A percentile compares a stretch with the other conserved stretches of the same genome.
phyloP scores from a whole-genome alignment of 2,888 invertebrate genomes.

The Idaea biselata region DNA sequence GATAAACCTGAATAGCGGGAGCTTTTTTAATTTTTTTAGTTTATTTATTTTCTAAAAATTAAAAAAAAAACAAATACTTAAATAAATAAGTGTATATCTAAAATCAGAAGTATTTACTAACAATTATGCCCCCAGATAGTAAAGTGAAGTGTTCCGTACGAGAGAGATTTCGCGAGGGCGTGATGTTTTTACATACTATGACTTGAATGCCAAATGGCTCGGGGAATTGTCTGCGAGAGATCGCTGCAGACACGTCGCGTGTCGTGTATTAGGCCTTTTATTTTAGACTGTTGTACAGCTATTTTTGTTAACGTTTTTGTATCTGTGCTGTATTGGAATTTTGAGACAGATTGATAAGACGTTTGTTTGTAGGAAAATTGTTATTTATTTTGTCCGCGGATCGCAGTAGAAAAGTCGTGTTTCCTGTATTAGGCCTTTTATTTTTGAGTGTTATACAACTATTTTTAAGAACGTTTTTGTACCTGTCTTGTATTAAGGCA shows the following conservation, averaged over 20 bases:
- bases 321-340: neutral
- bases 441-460: no score
- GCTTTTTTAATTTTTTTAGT: no score
- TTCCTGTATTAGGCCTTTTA: no score
- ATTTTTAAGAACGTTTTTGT: no score
- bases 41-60: no score
- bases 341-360: neutral
- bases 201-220: neutral
- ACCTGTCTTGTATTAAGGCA: no score
- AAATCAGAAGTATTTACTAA: neutral
- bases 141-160: neutral
- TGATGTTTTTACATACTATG: neutral
- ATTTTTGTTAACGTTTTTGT: neutral
- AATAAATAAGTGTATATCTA: neutral
- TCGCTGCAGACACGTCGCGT: neutral
- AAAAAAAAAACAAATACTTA: no score
- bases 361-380: neutral
- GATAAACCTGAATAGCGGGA: no score
- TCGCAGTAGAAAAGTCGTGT: no score
- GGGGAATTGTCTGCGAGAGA: neutral
- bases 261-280: neutral
- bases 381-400: no score
- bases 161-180: neutral
- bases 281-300: neutral
- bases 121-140: neutral